Evolutionary conservation across 2,888 invertebrate species (phyloP).

Genomic region (Germaria angustata): DNA sequence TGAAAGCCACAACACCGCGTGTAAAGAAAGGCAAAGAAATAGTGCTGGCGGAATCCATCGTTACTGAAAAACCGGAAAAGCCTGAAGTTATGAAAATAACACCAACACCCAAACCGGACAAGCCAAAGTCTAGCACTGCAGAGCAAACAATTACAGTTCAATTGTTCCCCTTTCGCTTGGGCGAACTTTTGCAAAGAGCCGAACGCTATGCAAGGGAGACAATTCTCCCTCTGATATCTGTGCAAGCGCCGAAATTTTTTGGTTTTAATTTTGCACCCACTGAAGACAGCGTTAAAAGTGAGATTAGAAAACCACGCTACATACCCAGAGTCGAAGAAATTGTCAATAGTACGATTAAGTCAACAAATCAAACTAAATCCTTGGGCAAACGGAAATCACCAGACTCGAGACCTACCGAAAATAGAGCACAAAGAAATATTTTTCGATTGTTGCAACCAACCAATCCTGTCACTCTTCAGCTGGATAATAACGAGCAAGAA

Average conservation of each 20-base stretch:
- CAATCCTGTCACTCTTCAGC: background rate
- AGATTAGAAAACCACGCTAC: constrained; percentile 82
- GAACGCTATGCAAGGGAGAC: constrained; percentile 90
- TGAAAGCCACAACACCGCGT: constrained; percentile 83
- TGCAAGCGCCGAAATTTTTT: constrained; percentile 88
- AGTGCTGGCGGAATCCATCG: constrained; percentile 65
- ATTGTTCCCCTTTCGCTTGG: constrained; percentile 88
- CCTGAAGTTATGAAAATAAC: constrained; percentile 76
- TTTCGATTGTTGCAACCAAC: constrained; percentile 74
- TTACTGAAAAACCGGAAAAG: constrained; percentile 16
- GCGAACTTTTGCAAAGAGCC: constrained; percentile 89
- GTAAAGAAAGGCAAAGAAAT: constrained; percentile 75
- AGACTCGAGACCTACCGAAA: constrained; percentile 62
- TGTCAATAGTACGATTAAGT: constrained; percentile 69
- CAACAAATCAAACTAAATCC: constrained; percentile 41
- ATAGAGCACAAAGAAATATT: constrained; percentile 74
- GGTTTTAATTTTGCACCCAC: constrained; percentile 80
- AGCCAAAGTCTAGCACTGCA: constrained; percentile 49
- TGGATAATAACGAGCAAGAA: background rate
- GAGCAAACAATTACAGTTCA: constrained; percentile 82
- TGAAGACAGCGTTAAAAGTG: constrained; percentile 69
- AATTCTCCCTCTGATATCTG: constrained; percentile 87
- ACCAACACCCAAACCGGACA: constrained; percentile 77
- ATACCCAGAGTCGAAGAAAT: constrained; percentile 82
- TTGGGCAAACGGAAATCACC: background rate